Evolutionary conservation across 2,113 vertebrate genomes (phyloP), one percentile per base, ranked within the genome.

Genomic region (Cebidichthys violaceus): DNA sequence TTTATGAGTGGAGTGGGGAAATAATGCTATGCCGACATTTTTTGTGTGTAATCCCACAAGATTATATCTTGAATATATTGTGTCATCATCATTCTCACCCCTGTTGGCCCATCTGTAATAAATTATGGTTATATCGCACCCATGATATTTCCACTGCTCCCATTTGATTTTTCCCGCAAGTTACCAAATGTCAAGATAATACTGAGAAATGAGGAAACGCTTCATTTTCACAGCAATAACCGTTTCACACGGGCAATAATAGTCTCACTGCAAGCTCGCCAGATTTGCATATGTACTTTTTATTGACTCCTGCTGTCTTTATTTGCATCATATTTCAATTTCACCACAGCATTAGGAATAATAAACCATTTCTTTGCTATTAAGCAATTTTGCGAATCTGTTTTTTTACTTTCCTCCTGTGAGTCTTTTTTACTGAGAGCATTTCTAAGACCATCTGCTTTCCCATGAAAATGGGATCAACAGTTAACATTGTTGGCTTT

Each of bases 261-360:
- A 37, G 37, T 61, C 76, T 20, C 37, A 64, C 67, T 89, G 76
- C 71, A 70, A 45, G 60, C 67, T 67, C 39, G 15, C 76, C 47
- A 75, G 64, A 91, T 86, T 88, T 87, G 79, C 86, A 91, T 85
- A 64, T 90, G 65, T 69, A 29, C 71, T 81, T 85, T 85, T 86
- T 75, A 92, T 81, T 77, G 81, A 79, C 77, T 88, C 73, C 71
- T 27, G 18, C 68, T 70, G 59, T 75, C 47, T 86, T 64, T 79
- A 85, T 88, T 87, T 75, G 60, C 75, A 78, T 85, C 60, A 20
- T 88, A 79, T 76, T 20, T 69, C 57, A 79, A 18, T 69, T 82
- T 55, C 43, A 50, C 24, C 17, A 22, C 54, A 14, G 47, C 37
- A 31, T 29, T n/a, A 71, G 59, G 73, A 81, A 75, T 27, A 75